These are phyloP conservation scores for Eupsittula cactorum DNA, from an alignment of 2,113 vertebrate genomes.

Conservation along the genomic window DNA sequence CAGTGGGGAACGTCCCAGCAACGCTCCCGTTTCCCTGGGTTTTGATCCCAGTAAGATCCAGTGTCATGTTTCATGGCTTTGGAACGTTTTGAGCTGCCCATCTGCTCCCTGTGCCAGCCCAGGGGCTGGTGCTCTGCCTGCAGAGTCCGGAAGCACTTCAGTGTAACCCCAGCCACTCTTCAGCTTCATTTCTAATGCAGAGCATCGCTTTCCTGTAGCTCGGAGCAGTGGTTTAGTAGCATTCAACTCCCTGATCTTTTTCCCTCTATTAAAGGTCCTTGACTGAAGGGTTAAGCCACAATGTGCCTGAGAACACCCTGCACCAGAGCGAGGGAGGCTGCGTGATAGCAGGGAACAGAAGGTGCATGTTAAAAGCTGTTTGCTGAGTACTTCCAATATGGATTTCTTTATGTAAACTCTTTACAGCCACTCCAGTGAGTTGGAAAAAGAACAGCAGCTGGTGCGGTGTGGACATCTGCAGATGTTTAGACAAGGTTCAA, in stretches of 20 bases:
- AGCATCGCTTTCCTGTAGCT: neutral
- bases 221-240: neutral
- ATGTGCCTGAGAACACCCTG: neutral
- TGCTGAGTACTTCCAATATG: accelerated
- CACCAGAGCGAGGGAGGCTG: neutral
- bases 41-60: too few relatives aligned
- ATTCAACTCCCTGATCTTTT: neutral
- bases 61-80: neutral
- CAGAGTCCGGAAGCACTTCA: neutral
- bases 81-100: neutral
- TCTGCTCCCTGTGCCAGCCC: neutral
- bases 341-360: neutral
- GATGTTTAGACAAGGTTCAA: neutral
- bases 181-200: neutral
- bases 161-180: neutral
- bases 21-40: neutral
- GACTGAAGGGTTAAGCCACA: neutral
- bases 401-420: neutral
- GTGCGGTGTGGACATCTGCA: accelerated
- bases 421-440: neutral
- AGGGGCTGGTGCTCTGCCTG: neutral
- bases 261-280: neutral
- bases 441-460: neutral
- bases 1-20: neutral
- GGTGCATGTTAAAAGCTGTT: neutral